Evolutionary conservation across 2,888 invertebrate species (phyloP).

Genomic region (Dione juno): DNA sequence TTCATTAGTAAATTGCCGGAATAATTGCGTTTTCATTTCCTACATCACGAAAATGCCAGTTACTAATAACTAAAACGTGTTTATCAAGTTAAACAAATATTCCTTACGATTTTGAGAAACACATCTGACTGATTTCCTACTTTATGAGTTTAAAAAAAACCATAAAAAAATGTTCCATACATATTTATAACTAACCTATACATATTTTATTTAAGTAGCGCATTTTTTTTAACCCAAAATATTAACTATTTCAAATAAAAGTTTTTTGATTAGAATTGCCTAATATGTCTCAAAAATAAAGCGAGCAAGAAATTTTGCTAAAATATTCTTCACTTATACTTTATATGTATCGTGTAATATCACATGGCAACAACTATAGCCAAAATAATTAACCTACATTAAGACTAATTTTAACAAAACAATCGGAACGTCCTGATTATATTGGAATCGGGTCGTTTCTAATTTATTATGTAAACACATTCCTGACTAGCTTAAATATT

Average conservation of each 20-base stretch:
- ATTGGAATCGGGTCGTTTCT: slow-evolving; percentile 35
- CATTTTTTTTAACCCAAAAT: too few relatives aligned
- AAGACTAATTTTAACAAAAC: not conserved
- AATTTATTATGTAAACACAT: slow-evolving; percentile 44
- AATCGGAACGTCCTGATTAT: slow-evolving; percentile 19
- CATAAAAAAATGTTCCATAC: too few relatives aligned
- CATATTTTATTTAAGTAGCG: too few relatives aligned
- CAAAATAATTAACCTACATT: slow-evolving; percentile 5
- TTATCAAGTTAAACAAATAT: not conserved
- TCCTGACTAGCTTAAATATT: slow-evolving; percentile 37
- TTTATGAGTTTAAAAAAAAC: too few relatives aligned
- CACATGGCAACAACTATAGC: not conserved
- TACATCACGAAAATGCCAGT: slow-evolving; percentile 2
- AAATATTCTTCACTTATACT: too few relatives aligned
- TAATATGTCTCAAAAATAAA: too few relatives aligned
- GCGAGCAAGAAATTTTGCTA: too few relatives aligned
- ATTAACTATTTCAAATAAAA: too few relatives aligned
- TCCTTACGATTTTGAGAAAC: not conserved
- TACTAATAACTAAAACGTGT: not conserved
- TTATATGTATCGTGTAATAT: too few relatives aligned
- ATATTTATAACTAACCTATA: too few relatives aligned
- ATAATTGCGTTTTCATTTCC: slow-evolving; percentile 13
- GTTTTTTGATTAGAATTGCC: too few relatives aligned
- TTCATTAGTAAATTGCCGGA: slow-evolving; percentile 9
- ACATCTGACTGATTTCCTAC: not conserved